These are phyloP conservation scores for Rotaria macrura DNA, from an alignment of 2,888 invertebrate species.

Conservation along the genomic window DNA sequence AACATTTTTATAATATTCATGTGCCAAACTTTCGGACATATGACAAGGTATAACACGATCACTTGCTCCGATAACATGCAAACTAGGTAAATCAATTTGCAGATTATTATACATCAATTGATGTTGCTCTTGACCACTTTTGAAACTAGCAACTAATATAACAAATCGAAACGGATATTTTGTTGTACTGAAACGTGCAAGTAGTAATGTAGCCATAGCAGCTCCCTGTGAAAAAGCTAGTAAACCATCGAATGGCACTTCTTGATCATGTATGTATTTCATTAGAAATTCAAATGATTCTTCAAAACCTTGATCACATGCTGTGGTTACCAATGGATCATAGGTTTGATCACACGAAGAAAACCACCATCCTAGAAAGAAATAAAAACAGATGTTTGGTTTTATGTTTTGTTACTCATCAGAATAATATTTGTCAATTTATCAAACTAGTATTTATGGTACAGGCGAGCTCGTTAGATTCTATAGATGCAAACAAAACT, in stretches of 20 bases:
- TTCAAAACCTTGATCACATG: constrained; percentile 26
- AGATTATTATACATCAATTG: constrained; percentile 13
- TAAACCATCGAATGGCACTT: constrained; percentile 31
- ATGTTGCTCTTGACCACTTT: constrained; percentile 32
- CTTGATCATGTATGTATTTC: neutral
- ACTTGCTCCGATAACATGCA: constrained; percentile 26
- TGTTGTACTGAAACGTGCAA: neutral
- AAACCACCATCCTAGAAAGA: constrained; percentile 33
- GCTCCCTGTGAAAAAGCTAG: constrained; percentile 33
- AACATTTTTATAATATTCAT: constrained; percentile 21
- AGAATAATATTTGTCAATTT: no score
- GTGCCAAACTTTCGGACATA: constrained; percentile 19
- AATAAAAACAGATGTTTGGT: no score
- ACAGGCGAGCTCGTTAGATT: no score
- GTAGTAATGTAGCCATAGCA: constrained; percentile 29
- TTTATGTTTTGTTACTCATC: no score
- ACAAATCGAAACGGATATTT: constrained; percentile 30
- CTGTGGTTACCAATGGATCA: constrained; percentile 14
- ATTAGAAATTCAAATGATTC: constrained; percentile 24
- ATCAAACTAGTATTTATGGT: no score
- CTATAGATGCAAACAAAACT: no score
- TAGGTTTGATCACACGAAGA: constrained; percentile 17
- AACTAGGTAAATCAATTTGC: constrained; percentile 23
- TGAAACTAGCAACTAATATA: constrained; percentile 31
- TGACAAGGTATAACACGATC: constrained; percentile 28